Conservation (phyloP, 2,113 vertebrate genomes). For the Eretmochelys imbricata region DNA sequence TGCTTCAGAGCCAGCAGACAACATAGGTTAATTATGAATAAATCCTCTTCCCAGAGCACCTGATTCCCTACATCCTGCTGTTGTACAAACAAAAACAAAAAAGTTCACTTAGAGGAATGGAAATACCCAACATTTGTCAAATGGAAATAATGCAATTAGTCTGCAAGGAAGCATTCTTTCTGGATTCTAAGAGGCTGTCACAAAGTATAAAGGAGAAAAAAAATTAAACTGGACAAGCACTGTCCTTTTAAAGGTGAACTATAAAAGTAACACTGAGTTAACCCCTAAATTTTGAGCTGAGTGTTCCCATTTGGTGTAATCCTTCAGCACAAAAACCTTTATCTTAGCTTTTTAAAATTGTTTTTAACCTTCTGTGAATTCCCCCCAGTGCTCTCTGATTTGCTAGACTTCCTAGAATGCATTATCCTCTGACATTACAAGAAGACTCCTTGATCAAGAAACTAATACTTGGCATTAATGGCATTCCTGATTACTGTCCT, state of each 20-base stretch:
- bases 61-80: neutral
- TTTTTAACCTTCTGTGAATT: neutral
- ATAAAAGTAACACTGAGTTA: neutral
- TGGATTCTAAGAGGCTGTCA: neutral
- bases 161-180: neutral
- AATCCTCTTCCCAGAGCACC: neutral
- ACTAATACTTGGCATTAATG: rapidly evolving
- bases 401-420: neutral
- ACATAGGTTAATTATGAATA: neutral
- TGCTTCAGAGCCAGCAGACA: neutral
- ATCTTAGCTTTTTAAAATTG: constrained; percentile 7
- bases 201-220: neutral
- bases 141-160: neutral
- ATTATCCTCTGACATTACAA: neutral
- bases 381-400: neutral
- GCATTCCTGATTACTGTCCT: neutral
- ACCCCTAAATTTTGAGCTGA: neutral
- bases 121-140: neutral
- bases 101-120: neutral
- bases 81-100: neutral
- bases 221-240: neutral
- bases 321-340: neutral
- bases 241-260: neutral
- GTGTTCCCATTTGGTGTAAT: neutral
- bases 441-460: neutral